Conservation (phyloP, 2,113 vertebrate species). For the Piaya cayana region DNA sequence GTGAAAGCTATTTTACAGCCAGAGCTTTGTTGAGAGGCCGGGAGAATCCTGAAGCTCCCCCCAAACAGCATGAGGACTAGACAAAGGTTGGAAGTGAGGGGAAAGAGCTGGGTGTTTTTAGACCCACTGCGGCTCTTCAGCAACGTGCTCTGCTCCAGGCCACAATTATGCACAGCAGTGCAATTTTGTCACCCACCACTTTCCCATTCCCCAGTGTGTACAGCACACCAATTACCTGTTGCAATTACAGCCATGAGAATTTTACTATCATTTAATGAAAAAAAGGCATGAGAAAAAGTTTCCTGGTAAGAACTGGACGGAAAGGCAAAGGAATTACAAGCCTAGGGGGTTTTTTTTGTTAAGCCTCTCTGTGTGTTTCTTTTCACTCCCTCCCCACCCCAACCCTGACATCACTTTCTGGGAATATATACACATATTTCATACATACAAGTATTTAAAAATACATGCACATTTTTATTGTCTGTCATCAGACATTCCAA, state of each 20-base stretch:
- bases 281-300: neutral
- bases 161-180: neutral
- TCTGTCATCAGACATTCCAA: neutral
- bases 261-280: neutral
- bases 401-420: neutral
- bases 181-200: neutral
- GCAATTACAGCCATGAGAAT: neutral
- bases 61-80: neutral
- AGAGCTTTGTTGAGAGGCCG: neutral
- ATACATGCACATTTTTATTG: neutral
- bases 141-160: neutral
- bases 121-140: neutral
- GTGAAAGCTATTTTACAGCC: neutral
- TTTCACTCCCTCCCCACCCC: accelerated
- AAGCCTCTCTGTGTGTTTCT: neutral
- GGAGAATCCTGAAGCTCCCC: neutral
- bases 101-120: neutral
- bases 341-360: neutral
- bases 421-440: neutral
- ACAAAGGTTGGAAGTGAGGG: neutral
- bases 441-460: neutral
- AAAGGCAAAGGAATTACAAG: neutral
- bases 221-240: neutral
- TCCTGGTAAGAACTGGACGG: neutral
- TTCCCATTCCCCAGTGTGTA: neutral